These are phyloP conservation scores for Opisthocomus hoazin DNA, from an alignment of 2,113 vertebrate species.

Conservation along the genomic window DNA sequence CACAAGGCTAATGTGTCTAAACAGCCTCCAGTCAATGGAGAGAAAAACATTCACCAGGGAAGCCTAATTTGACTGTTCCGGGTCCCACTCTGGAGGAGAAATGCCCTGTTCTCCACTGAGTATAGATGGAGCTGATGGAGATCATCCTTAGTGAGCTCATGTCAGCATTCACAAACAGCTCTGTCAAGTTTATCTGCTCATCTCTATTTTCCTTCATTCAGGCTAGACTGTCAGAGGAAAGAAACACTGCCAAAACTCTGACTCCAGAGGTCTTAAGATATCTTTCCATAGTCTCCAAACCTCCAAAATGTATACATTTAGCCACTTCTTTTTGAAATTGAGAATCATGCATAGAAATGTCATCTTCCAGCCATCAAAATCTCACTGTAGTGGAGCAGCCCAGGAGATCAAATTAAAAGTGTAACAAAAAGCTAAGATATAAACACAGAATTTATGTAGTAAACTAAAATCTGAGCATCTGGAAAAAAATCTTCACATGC, in stretches of 20 bases:
- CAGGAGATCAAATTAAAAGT: neutral
- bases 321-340: neutral
- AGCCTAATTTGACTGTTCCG: neutral
- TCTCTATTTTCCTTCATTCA: neutral
- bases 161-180: fast-evolving
- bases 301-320: neutral
- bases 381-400: neutral
- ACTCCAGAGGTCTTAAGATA: neutral
- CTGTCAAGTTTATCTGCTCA: neutral
- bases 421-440: neutral
- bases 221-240: neutral
- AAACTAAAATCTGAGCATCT: neutral
- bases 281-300: neutral
- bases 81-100: neutral
- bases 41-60: neutral
- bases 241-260: neutral
- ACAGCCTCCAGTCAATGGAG: neutral
- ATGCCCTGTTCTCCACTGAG: neutral
- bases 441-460: neutral
- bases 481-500: neutral
- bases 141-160: neutral
- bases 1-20: neutral
- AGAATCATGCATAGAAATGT: neutral
- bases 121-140: neutral
- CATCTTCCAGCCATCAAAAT: neutral